Conservation (phyloP, 2,113 vertebrate genomes). For the Trematomus loennbergii region DNA sequence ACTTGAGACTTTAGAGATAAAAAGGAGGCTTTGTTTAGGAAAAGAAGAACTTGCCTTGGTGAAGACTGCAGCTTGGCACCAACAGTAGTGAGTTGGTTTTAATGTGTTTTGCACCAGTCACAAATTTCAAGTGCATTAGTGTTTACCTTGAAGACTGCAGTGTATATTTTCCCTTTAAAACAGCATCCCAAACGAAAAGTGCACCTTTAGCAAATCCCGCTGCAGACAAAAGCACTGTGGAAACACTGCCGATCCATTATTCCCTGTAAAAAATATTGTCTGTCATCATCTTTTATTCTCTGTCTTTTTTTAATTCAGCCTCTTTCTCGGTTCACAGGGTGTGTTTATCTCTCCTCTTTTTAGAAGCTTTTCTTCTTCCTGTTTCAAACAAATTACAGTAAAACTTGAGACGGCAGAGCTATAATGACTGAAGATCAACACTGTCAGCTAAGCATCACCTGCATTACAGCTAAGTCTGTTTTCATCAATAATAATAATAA, state of each 20-base stretch:
- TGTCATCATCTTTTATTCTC: constrained; percentile 29
- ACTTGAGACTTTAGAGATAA: too few relatives aligned
- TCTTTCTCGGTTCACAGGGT: neutral
- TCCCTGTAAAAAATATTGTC: constrained; percentile 10
- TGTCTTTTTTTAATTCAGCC: constrained; percentile 15
- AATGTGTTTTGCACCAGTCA: constrained; percentile 29
- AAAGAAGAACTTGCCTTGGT: neutral
- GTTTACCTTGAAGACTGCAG: constrained; percentile 43
- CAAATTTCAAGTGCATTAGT: constrained; percentile 34
- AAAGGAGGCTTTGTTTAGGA: neutral
- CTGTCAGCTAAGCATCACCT: neutral
- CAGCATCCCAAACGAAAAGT: constrained; percentile 33
- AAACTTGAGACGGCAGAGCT: neutral
- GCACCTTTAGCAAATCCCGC: constrained; percentile 45
- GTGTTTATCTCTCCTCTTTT: neutral
- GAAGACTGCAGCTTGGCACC: constrained; percentile 23
- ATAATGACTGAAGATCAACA: constrained; percentile 5
- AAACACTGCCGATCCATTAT: neutral
- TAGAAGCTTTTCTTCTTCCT: neutral
- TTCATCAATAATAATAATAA: neutral
- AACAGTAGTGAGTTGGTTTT: constrained; percentile 10
- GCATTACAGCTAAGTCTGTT: neutral
- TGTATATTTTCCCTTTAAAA: constrained; percentile 32
- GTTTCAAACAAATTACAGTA: neutral
- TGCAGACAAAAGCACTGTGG: constrained; percentile 27